Percentiles rank a stretch among this genome's conserved stretches.
phyloP scores from a whole-genome alignment of 2,888 invertebrate species.

The Adelognathus sp. region DNA sequence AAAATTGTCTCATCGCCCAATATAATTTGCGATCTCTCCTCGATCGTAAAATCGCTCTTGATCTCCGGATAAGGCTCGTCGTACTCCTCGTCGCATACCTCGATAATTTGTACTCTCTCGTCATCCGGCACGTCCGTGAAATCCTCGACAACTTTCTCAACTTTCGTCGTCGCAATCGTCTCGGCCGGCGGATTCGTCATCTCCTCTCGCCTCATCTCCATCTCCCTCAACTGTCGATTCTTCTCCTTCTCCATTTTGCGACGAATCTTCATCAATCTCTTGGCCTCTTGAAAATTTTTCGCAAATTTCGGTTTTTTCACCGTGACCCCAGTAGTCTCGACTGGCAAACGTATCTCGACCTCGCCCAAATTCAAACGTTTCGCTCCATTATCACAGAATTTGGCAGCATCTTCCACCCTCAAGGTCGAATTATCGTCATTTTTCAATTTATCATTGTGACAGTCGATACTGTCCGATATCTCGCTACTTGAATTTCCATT shows the following conservation, averaged over 20 bases:
- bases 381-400: constrained; percentile 6
- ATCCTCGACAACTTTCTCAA: constrained; percentile 59
- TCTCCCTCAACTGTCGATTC: neutral
- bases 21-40: constrained; percentile 74
- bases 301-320: constrained; percentile 87
- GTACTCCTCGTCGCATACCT: constrained; percentile 77
- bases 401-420: too few relatives aligned
- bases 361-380: constrained; percentile 62
- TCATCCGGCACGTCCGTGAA: constrained; percentile 75
- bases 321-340: constrained; percentile 71
- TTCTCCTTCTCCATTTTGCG: constrained; percentile 85
- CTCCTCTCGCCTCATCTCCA: constrained; percentile 28
- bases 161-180: neutral
- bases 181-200: constrained; percentile 3
- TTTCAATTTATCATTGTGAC: constrained; percentile 56
- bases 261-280: constrained; percentile 86
- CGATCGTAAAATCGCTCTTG: constrained; percentile 70
- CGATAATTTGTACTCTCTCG: constrained; percentile 79
- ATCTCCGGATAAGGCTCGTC: constrained; percentile 76
- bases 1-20: constrained; percentile 67
- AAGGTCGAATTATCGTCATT: neutral
- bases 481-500: constrained; percentile 81
- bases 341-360: constrained; percentile 69
- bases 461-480: constrained; percentile 74
- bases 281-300: constrained; percentile 86